A percentile compares a stretch with the other conserved stretches of the same genome.
Evolutionary conservation across 2,888 invertebrate genomes (phyloP).

Genomic region (Philereme vetulata): DNA sequence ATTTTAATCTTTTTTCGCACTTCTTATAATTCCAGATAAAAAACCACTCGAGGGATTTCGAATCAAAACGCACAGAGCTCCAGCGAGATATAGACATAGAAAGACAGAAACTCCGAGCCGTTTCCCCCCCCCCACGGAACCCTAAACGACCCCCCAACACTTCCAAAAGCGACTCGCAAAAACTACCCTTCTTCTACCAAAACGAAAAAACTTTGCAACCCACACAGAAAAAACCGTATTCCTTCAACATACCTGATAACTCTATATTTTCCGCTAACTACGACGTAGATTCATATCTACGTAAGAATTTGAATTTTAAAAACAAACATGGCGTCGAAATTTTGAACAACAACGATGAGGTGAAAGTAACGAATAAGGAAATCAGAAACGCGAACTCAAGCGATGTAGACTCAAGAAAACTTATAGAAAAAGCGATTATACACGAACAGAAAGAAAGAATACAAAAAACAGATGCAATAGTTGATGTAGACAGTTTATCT

Average conservation of each 20-base stretch:
- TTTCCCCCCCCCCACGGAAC: conserved; percentile 34
- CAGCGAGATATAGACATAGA: conserved; percentile 76
- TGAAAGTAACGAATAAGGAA: conserved; percentile 11
- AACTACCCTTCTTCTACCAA: conserved; percentile 69
- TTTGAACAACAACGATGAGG: not conserved
- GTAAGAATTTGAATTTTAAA: conserved; percentile 68
- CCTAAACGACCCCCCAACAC: conserved; percentile 39
- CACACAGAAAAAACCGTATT: conserved; percentile 60
- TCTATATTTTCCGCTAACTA: conserved; percentile 70
- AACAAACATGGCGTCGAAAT: conserved; percentile 41
- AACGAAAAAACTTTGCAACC: conserved; percentile 46
- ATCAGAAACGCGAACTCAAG: not conserved
- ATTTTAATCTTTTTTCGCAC: too few relatives aligned
- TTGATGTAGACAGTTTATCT: conserved; percentile 62
- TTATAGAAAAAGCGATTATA: conserved; percentile 51
- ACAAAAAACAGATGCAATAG: conserved; percentile 14
- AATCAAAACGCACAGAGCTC: conserved; percentile 72
- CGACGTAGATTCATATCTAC: conserved; percentile 70
- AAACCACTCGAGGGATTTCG: conserved; percentile 75
- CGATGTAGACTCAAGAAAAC: conserved; percentile 25
- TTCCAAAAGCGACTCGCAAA: conserved; percentile 58
- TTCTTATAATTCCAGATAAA: conserved; percentile 67
- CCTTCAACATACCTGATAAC: conserved; percentile 76
- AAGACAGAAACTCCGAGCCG: conserved; percentile 50
- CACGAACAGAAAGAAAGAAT: conserved; percentile 41